Evolutionary conservation across 2,113 vertebrate species (phyloP), one percentile per base, ranked within the genome.

Genomic region (Gymnorhina tibicen): DNA sequence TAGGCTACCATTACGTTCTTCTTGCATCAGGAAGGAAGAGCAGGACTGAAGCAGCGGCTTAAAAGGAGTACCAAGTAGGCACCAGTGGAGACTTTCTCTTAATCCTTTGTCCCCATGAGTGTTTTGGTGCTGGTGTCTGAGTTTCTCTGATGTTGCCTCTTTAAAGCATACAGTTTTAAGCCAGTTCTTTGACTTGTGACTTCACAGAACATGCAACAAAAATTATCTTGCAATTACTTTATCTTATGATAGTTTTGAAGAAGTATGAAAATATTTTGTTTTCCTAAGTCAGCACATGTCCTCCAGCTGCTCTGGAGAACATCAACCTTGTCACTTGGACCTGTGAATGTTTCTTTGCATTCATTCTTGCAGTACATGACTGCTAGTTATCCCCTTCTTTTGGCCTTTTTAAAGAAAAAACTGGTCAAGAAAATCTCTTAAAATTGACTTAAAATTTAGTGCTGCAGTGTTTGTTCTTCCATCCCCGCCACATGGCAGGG

Each of bases 401-500:
- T 52, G 35, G 8, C 33, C 49, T 60, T 53, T 73, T 59, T 41
- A 19, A 69, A 64, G 64, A 50, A 68, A 72, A 3, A 49, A 14
- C 19, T 16, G 18, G 32, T 24, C 22, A 78, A 64, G 62, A 72
- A 84, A 53, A 47, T 58, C 2, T 62, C 53, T 55, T 64, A 28
- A n/a, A 55, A 69, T 49, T 37, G 6, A 47, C 41, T 37, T 68
- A 32, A 53, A 74, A 49, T 55, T 17, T 60, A 50, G 12, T 53
- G 13, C 33, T 50, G 18, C 30, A 44, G 16, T 24, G 17, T 67
- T 50, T 56, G 12, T 27, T 67, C 41, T 77, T 63, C 41, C 17
- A 67, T 21, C n/a, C 18, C 64, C 6, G 4, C 10, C 6, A 0
- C 2, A 0, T 23, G 16, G 17, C 55, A 64, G 59, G 14, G 26